Percentiles rank a stretch among this genome's conserved stretches.
Evolutionary conservation across 2,113 vertebrate species (phyloP).

Genomic region (Nothocercus julius): DNA sequence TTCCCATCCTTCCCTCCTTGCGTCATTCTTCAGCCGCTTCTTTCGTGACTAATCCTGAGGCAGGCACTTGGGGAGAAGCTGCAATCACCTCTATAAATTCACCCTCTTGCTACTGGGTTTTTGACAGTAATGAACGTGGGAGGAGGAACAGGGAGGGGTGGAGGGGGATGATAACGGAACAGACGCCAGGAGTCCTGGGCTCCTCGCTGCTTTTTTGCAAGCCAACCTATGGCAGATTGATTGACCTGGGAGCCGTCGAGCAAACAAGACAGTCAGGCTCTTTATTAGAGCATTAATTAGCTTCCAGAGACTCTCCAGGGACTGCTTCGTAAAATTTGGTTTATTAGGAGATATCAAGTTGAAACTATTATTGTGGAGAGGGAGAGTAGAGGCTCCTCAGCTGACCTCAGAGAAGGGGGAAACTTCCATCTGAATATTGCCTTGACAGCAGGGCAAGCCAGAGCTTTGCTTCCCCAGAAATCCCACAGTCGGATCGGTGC

Average conservation of each 20-base stretch:
- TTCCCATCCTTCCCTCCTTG: neutral
- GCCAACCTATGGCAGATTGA: neutral
- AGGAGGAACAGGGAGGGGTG: neutral
- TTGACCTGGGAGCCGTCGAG: neutral
- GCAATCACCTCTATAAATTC: neutral
- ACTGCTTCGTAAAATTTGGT: neutral
- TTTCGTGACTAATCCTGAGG: neutral
- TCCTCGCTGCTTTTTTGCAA: neutral
- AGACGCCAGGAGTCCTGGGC: neutral
- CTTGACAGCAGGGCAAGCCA: neutral
- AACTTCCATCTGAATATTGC: neutral
- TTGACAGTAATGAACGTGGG: slow-evolving; percentile 40
- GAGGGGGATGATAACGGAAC: neutral
- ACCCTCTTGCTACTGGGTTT: neutral
- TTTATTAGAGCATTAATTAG: slow-evolving; percentile 63
- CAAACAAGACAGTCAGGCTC: slow-evolving; percentile 39
- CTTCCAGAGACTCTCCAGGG: neutral
- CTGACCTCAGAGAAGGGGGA: neutral
- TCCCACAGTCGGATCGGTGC: accelerated
- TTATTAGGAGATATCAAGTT: slow-evolving; percentile 35
- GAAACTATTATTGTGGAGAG: neutral
- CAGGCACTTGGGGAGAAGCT: accelerated
- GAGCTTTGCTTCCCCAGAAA: neutral
- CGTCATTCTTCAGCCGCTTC: accelerated
- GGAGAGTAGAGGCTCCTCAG: neutral